These are phyloP conservation scores for Bugulina stolonifera DNA, from an alignment of 2,888 invertebrate genomes.

Conservation along the genomic window DNA sequence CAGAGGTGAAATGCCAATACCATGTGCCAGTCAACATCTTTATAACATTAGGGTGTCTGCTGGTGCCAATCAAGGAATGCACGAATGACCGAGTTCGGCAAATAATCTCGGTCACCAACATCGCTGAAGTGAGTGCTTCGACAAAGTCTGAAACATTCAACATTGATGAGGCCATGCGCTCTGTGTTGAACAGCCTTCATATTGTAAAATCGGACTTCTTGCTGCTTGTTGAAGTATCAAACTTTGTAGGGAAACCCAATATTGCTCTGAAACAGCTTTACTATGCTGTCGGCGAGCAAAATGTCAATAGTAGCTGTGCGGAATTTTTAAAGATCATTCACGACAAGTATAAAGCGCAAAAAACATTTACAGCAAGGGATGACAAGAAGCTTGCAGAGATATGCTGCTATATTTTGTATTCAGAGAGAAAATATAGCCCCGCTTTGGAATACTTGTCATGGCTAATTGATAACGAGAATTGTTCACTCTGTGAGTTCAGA, in stretches of 20 bases:
- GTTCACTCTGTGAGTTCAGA: neutral
- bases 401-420: neutral
- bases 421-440: neutral
- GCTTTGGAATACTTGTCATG: neutral
- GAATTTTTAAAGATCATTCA: neutral
- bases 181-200: neutral
- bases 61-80: neutral
- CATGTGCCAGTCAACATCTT: neutral
- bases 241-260: neutral
- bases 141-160: neutral
- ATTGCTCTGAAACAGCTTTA: neutral
- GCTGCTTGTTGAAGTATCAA: neutral
- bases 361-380: neutral
- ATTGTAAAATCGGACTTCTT: neutral
- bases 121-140: neutral
- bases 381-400: neutral
- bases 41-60: neutral
- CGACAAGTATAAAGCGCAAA: neutral
- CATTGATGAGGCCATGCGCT: neutral
- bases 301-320: neutral
- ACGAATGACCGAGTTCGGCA: neutral
- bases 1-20: neutral
- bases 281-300: neutral
- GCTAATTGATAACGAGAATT: neutral
- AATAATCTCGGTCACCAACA: too few species aligned